phyloP scores from a whole-genome alignment of 2,888 invertebrate species.

The Andrena praecox region DNA sequence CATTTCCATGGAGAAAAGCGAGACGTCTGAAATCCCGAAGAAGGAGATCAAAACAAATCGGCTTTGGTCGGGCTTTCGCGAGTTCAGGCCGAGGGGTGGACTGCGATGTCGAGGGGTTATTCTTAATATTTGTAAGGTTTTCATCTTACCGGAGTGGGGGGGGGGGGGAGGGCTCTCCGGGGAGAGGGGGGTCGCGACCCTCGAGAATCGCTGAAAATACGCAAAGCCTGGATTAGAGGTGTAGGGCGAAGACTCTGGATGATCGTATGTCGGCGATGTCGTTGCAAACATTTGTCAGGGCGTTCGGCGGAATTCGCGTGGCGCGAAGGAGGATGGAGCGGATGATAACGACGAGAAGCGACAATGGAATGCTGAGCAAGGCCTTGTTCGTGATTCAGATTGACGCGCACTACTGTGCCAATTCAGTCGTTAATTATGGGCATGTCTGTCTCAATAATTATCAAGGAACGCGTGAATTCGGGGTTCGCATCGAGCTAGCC shows the following conservation, averaged over 20 bases:
- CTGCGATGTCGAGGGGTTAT: slow-evolving; percentile 75
- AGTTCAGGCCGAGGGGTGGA: slow-evolving; percentile 51
- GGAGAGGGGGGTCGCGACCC: slow-evolving; percentile 42
- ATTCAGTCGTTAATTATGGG: slow-evolving; percentile 32
- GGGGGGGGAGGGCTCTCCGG: slow-evolving; percentile 21
- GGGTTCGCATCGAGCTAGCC: background rate
- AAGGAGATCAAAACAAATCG: slow-evolving; percentile 82
- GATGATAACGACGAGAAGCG: background rate
- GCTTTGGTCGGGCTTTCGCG: slow-evolving; percentile 81
- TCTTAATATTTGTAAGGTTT: slow-evolving; percentile 83
- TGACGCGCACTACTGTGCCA: slow-evolving; percentile 19
- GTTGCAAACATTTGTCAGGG: slow-evolving; percentile 2
- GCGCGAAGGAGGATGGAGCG: background rate
- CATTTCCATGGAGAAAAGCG: slow-evolving; percentile 47
- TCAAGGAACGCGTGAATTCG: background rate
- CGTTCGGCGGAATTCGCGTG: background rate
- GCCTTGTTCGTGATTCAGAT: too few species aligned
- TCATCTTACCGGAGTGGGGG: slow-evolving; percentile 69
- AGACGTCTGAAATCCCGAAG: slow-evolving; percentile 74
- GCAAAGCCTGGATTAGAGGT: slow-evolving; percentile 78
- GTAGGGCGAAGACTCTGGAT: slow-evolving; percentile 77
- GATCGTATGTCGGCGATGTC: slow-evolving; percentile 54
- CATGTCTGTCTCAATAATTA: slow-evolving; percentile 38
- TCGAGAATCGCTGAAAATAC: slow-evolving; percentile 70
- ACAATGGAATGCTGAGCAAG: background rate